A percentile compares a stretch with the other conserved stretches of the same genome.
These are phyloP conservation scores for Anastatus disparis DNA, from an alignment of 1,140 invertebrate genomes.

Conservation along the genomic window DNA sequence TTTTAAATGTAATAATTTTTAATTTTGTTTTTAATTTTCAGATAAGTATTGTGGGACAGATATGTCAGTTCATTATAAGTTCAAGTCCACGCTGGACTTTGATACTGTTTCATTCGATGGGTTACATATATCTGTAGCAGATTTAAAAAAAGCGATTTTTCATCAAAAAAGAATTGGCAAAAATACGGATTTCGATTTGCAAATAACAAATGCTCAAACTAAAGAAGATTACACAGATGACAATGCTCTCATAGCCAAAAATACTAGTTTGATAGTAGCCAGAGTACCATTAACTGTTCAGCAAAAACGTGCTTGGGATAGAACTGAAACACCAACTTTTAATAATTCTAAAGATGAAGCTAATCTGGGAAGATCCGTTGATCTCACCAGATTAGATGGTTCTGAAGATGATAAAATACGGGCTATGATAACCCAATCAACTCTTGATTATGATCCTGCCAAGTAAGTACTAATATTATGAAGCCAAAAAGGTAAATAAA, in stretches of 20 bases:
- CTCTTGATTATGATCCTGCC: slow-evolving; percentile 94
- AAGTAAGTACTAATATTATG: slow-evolving; percentile 73
- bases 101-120: slow-evolving; percentile 98
- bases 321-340: slow-evolving; percentile 61
- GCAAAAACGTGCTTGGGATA: slow-evolving; percentile 81
- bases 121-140: slow-evolving; percentile 92
- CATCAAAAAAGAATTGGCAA: slow-evolving; percentile 95
- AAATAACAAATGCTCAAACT: slow-evolving; percentile 97
- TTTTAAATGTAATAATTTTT: too few relatives aligned
- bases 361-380: slow-evolving; percentile 73
- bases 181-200: slow-evolving; percentile 93
- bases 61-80: slow-evolving; percentile 98
- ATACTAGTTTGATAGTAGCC: slow-evolving; percentile 95
- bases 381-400: slow-evolving; percentile 89
- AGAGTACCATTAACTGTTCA: slow-evolving; percentile 85
- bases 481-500: too few relatives aligned
- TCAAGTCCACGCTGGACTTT: slow-evolving; percentile 94
- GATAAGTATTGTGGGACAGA: slow-evolving; percentile 50
- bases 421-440: slow-evolving; percentile 96
- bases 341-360: slow-evolving; percentile 70
- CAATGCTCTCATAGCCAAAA: slow-evolving; percentile 91
- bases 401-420: slow-evolving; percentile 97
- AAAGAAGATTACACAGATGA: slow-evolving; percentile 96
- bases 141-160: slow-evolving; percentile 94
- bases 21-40: slow-evolving; percentile 33